Base-by-base conservation (phyloP, 2,888 invertebrate genomes). In the Elysia crispata region DNA sequence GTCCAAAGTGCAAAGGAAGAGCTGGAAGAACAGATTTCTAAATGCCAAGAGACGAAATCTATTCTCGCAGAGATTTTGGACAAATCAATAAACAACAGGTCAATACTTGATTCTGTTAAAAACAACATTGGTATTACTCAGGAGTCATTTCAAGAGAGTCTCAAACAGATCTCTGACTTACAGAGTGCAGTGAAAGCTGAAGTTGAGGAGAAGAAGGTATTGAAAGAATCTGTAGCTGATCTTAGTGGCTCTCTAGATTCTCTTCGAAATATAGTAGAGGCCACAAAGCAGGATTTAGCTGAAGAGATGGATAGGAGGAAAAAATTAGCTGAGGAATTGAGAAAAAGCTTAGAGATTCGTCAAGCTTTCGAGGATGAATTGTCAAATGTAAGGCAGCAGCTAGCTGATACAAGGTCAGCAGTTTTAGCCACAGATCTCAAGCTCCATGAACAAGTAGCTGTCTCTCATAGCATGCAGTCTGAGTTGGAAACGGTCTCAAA, bases 211-310 rank as follows among this genome's bases (percentile, higher is more conserved):
- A 73, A 73, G 18, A 28, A 62, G 33, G 28, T 25, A 20, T 23
- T 79, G 30, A 76, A 74, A 70, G 64, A 69, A 57, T 66, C 49
- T n/a, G 64, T 83, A 18, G 75, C 64, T 50, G 74, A 73, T 28
- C 77, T 73, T n/a, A 77, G 41, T 64, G 67, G n/a, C 6, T 50
- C 69, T 1, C 5, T 81, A 11, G n/a, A 64, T 15, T 77, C 69
- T 20, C 49, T 83, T 1, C 67, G 57, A 57, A 6, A 41, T 33
- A 13, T 60, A 0, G 30, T 79, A 11, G 60, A 75, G 23, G 25
- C 75, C n/a, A 67, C 75, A 33, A 69, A 76, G 33, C 57, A 67
- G 41, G 70, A 69, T 30, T 54, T 79, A 30, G n/a, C 57, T n/a
- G 23, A 33, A 73, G 70, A 76, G 30, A 13, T 25, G 11, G 31